Base-by-base conservation (phyloP, 2,113 vertebrate genomes). In the Ictalurus punctatus region DNA sequence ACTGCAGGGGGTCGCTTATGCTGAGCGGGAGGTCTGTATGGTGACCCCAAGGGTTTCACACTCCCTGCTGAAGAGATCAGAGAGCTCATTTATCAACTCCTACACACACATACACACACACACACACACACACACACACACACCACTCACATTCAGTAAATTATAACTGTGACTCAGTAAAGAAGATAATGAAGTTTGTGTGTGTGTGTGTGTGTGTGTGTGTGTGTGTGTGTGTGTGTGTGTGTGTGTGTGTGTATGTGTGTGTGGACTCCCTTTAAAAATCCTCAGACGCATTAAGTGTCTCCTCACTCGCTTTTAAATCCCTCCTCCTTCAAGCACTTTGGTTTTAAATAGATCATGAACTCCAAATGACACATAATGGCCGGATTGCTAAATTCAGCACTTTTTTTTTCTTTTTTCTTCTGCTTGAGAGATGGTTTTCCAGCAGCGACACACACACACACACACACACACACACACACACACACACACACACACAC, bases 321-420 rank as follows among this genome's bases (percentile, higher is more conserved):
- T 80, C 78, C 48, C 78, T 56, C 48, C 48, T 30, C 78, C 52
- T 58, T 58, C 54, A 82, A 82, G 79, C 52, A 34, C 16, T 82
- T 58, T 82, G 54, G 79, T 59, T 82, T 82, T 58, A 82, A 82
- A 58, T 82, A 59, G 79, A 82, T 58, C 54, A 19, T 82, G 79
- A 82, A 82, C 79, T 82, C 54, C n/a, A 82, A 82, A 82, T 59
- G 79, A 82, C 79, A 82, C 79, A 30, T 82, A 82, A 59, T 82
- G 79, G 54, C n/a, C 54, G 8, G 8, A 58, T 21, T 34, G n/a
- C 79, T 81, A 58, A 81, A 81, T 81, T 58, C 79, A 58, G 79
- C 54, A 9, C 27, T 30, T 37, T 21, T 25, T 78, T 48, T 19
- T 21, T 23, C 3, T 58, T 58, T 58, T 59, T 21, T 61, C 6